Evolutionary conservation across 2,113 vertebrate genomes (phyloP).

Genomic region (Numida meleagris): DNA sequence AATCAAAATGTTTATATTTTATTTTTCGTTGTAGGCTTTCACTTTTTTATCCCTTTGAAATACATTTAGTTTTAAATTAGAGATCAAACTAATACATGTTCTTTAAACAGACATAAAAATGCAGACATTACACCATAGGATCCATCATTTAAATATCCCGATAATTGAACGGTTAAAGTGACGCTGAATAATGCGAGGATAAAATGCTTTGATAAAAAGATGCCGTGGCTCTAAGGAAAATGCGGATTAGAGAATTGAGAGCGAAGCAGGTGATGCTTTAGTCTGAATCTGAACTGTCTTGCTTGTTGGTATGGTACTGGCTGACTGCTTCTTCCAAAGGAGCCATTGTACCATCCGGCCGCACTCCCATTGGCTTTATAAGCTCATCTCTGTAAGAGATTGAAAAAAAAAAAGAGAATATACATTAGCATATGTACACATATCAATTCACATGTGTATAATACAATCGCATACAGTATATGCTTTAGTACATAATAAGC

Average conservation of each 20-base stretch:
- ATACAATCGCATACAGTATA: constrained; percentile 27
- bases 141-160: constrained; percentile 63
- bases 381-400: constrained; percentile 88
- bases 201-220: constrained; percentile 75
- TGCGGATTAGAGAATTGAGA: constrained; percentile 54
- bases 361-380: constrained; percentile 95
- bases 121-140: constrained; percentile 65
- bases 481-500: constrained; percentile 41
- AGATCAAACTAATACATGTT: constrained; percentile 46
- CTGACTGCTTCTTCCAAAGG: constrained; percentile 89
- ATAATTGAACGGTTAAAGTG: constrained; percentile 70
- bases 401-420: constrained; percentile 50
- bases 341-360: constrained; percentile 90
- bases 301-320: constrained; percentile 78
- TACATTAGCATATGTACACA: constrained; percentile 65
- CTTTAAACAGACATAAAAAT: constrained; percentile 53
- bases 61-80: constrained; percentile 28
- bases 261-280: constrained; percentile 73
- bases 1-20: background rate
- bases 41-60: constrained; percentile 29
- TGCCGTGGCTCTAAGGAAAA: constrained; percentile 66
- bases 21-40: constrained; percentile 34
- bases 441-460: constrained; percentile 39
- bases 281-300: constrained; percentile 92
- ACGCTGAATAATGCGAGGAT: constrained; percentile 71